phyloP scores from a whole-genome alignment of 2,888 invertebrate species.

The Furcula furcula region DNA sequence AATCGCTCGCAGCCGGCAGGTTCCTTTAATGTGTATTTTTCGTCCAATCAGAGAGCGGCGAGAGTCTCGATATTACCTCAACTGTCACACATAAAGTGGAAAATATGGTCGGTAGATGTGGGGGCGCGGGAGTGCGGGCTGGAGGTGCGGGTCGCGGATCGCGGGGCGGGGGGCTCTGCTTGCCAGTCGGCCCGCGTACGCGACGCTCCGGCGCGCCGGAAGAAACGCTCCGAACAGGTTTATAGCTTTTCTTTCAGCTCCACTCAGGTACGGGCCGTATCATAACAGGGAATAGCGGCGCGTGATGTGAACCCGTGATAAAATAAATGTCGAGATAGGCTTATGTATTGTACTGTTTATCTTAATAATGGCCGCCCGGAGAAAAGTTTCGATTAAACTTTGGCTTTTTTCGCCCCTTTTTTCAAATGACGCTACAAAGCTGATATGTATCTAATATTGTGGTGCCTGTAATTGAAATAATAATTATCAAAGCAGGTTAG shows the following conservation, averaged over 20 bases:
- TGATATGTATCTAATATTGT: no score
- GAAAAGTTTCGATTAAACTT: constrained; percentile 79
- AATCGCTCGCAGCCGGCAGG: constrained; percentile 79
- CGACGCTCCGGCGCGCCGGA: constrained; percentile 78
- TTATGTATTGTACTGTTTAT: constrained; percentile 83
- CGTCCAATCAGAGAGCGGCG: constrained; percentile 82
- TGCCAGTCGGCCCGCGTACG: constrained; percentile 75
- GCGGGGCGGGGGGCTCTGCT: constrained; percentile 45
- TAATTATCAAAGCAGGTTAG: no score
- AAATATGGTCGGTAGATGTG: constrained; percentile 82
- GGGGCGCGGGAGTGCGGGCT: constrained; percentile 44
- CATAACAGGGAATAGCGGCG: constrained; percentile 81
- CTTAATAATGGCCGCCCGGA: constrained; percentile 79
- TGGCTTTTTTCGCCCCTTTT: constrained; percentile 47
- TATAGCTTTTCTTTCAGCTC: constrained; percentile 83
- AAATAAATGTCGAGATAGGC: constrained; percentile 82
- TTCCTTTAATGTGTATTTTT: constrained; percentile 83
- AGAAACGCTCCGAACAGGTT: constrained; percentile 79
- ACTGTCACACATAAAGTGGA: constrained; percentile 84
- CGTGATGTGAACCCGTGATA: constrained; percentile 82
- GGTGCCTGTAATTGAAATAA: no score
- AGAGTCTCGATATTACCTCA: constrained; percentile 83
- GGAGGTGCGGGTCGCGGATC: constrained; percentile 26
- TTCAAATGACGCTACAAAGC: constrained; percentile 24
- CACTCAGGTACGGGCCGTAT: constrained; percentile 81